A percentile compares a stretch with the other conserved stretches of the same genome.
phyloP scores from a whole-genome alignment of 1,140 invertebrate genomes.

The Propsilocerus akamusi region DNA sequence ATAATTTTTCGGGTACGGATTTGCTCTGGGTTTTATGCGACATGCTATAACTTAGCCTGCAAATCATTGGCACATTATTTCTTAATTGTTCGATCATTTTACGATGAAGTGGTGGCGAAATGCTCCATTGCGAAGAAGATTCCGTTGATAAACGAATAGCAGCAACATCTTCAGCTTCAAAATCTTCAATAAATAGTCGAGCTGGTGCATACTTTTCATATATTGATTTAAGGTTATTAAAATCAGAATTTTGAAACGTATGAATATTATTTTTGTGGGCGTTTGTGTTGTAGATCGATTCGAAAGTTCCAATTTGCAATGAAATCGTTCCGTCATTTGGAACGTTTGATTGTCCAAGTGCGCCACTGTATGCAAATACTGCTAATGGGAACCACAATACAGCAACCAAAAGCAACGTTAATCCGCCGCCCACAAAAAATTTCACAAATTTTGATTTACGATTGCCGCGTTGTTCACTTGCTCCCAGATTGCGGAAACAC shows the following conservation, averaged over 20 bases:
- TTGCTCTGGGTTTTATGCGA: too few species aligned
- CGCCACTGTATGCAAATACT: slow-evolving; percentile 80
- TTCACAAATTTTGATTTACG: slow-evolving; percentile 60
- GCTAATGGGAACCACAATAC: slow-evolving; percentile 92
- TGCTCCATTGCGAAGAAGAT: slow-evolving; percentile 77
- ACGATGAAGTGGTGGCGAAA: slow-evolving; percentile 73
- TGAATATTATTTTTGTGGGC: not conserved
- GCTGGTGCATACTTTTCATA: slow-evolving; percentile 33
- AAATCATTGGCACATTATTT: too few species aligned
- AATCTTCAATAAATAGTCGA: slow-evolving; percentile 72
- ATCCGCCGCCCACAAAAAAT: slow-evolving; percentile 70
- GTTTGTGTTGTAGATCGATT: not conserved
- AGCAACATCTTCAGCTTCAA: slow-evolving; percentile 68
- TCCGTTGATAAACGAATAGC: slow-evolving; percentile 60
- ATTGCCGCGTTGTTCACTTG: slow-evolving; percentile 64
- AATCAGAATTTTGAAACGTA: not conserved
- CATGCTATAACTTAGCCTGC: too few species aligned
- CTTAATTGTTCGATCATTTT: slow-evolving; percentile 31
- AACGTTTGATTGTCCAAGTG: slow-evolving; percentile 14
- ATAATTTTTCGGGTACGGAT: too few species aligned
- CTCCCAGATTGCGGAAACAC: slow-evolving; percentile 70
- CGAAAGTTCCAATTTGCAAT: not conserved
- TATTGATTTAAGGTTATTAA: not conserved
- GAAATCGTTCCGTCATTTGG: not conserved
- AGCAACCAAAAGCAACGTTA: slow-evolving; percentile 66